These are phyloP conservation scores for Todiramphus chloris DNA, from an alignment of 2,113 vertebrate species.

Conservation along the genomic window DNA sequence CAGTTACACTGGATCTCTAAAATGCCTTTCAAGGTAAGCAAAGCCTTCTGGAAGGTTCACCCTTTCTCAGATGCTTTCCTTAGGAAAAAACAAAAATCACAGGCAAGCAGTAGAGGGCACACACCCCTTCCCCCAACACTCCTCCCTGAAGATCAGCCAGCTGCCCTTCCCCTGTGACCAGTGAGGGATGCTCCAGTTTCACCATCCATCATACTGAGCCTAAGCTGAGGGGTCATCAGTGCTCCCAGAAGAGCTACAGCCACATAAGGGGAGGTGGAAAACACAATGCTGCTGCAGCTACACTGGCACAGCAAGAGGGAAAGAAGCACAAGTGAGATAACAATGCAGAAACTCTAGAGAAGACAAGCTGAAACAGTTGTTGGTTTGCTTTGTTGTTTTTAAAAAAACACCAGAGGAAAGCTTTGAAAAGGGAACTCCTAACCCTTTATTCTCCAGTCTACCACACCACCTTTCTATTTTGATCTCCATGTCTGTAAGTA, in stretches of 20 bases:
- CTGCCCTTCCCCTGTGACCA: neutral
- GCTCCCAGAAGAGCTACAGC: slow-evolving; percentile 1
- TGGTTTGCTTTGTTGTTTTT: neutral
- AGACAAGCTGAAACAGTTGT: neutral
- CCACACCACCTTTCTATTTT: neutral
- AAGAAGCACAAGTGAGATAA: neutral
- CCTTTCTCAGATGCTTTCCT: neutral
- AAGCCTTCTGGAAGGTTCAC: neutral
- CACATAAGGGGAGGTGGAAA: accelerated
- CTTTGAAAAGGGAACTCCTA: neutral
- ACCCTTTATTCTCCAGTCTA: neutral
- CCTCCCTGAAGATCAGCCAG: neutral
- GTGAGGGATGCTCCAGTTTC: neutral
- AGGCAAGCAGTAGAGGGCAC: neutral
- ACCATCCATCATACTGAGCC: neutral
- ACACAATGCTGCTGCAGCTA: neutral
- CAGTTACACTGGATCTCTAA: neutral
- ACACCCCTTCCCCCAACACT: neutral
- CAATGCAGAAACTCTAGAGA: neutral
- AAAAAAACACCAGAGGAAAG: neutral
- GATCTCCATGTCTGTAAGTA: neutral
- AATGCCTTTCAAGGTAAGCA: neutral
- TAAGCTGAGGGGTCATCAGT: neutral
- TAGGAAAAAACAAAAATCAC: neutral
- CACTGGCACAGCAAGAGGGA: neutral